Base-by-base conservation (phyloP, 2,888 invertebrate genomes). In the Limenitis camilla region DNA sequence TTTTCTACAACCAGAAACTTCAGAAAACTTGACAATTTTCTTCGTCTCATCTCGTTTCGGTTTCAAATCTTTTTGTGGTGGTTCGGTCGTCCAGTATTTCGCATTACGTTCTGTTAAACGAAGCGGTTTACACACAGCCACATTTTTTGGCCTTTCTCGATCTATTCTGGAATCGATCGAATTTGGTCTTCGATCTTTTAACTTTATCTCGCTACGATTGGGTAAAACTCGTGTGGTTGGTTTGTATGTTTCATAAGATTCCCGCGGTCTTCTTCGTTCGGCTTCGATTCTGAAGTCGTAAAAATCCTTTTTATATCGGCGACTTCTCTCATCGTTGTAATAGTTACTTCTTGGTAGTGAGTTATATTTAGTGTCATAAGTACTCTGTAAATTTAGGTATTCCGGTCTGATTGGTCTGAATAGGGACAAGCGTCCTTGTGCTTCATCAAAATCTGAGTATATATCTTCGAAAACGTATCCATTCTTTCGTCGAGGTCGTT, bases 401-500 rank as follows among this genome's bases (percentile, higher is more conserved):
- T 88, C 88, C 1, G 87, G 87, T 66, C 84, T 76, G 53, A 88
- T 88, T 27, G 88, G 88, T 64, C 84, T 72, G 64, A 88, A 88
- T 32, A 88, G 65, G 5, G 88, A 88, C 19, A 88, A 53, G 1
- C 81, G 68, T 4, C 86, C 87, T 67, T 87, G 87, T 5, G 85
- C 84, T 67, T 86, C 87, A 45, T 87, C 87, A 60, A 84, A 87
- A 60, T 87, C 86, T 28, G 86, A 86, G 57, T 88, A 88, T 36
- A 88, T 85, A 59, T 88, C 88, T 73, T 88, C 88, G 61, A 81
- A 87, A 9, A 88, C 86, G 60, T 81, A 87, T 1, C 87, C 87
- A 53, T 87, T 86, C 62, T 78, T 85, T 38, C 86, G 68, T 65
- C 75, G 70, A 6, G 81, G 80, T 59, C 74, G 66, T 35, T 81